Base-by-base conservation (phyloP, 2,797 vertebrate genomes). In the Anguilla megastoma region DNA sequence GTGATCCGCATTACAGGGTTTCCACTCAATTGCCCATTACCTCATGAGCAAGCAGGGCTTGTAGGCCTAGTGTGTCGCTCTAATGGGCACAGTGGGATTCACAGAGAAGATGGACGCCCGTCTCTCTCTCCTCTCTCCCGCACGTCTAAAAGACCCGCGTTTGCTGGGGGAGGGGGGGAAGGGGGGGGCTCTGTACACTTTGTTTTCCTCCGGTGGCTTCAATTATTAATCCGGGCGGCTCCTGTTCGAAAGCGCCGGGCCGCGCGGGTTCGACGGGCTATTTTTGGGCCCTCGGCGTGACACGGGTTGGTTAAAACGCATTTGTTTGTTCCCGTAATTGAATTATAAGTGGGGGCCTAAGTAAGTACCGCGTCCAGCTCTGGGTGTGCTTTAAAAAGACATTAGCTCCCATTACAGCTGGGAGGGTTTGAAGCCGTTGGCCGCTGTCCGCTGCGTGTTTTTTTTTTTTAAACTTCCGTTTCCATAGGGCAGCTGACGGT, bases 1-100 rank as follows among this genome's bases (percentile, higher is more conserved):
- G 82, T 86, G 69, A 91, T 91, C 86, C 41, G 80, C 86, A 80
- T 86, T 88, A 89, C 89, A 89, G 52, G 88, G 87, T 12, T 74
- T 88, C 84, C 80, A 85, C 85, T 89, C 86, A 89, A 88, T 89
- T 87, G 86, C 56, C 90, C 89, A 58, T 90, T 89, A 90, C 69
- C 85, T 85, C 36, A 52, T 60, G 84, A 88, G 87, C 54, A 0
- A 58, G 66, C 86, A 85, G 60, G 87, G 79, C 85, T 89, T 74
- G 41, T 48, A 74, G 85, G 88, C 58, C 74, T 41, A 71, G 63
- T 87, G 87, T 89, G 89, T 91, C 89, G 12, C 83, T 79, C n/a
- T 88, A 88, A 89, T 88, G 86, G 89, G 88, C 71, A 86, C 79
- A 66, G 16, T 88, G 48, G 36, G 88, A 48, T 48, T 85, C 71